These are phyloP conservation scores for Pegoplata infirma DNA, from an alignment of 2,888 invertebrate genomes.

Conservation along the genomic window DNA sequence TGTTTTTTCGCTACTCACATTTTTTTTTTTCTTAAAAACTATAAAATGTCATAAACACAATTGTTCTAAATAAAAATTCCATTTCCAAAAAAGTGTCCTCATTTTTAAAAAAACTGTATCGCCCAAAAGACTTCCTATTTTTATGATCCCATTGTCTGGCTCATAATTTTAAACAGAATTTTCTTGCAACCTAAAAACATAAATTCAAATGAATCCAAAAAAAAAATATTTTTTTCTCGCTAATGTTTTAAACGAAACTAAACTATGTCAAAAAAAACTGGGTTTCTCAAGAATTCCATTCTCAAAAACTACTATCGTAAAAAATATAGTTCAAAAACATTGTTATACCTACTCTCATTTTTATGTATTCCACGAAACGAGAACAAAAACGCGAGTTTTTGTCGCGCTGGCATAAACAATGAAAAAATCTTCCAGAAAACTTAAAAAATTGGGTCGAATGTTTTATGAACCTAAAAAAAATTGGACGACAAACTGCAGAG, in stretches of 20 bases:
- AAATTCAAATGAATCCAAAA: slow-evolving; percentile 14
- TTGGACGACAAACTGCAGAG: slow-evolving; percentile 41
- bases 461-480: slow-evolving; percentile 55
- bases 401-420: slow-evolving; percentile 44
- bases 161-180: slow-evolving; percentile 32
- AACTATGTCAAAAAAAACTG: slow-evolving; percentile 55
- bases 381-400: slow-evolving; percentile 32
- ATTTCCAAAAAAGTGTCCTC: slow-evolving; percentile 45
- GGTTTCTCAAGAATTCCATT: slow-evolving; percentile 43
- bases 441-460: slow-evolving; percentile 61
- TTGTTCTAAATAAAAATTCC: slow-evolving; percentile 21
- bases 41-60: slow-evolving; percentile 17
- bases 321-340: slow-evolving; percentile 55
- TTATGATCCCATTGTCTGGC: slow-evolving; percentile 37
- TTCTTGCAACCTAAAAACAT: slow-evolving; percentile 29
- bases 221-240: slow-evolving; percentile 35
- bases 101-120: slow-evolving; percentile 55
- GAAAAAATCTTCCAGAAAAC: slow-evolving; percentile 52
- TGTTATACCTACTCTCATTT: slow-evolving; percentile 43
- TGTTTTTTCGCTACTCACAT: not conserved
- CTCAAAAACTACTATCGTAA: slow-evolving; percentile 31
- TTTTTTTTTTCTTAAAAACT: slow-evolving; percentile 17
- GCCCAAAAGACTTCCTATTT: slow-evolving; percentile 46
- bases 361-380: slow-evolving; percentile 38
- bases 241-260: slow-evolving; percentile 29